A percentile compares a stretch with the other conserved stretches of the same genome.
Conservation (phyloP, 2,797 vertebrate species). For the Pangasius macronema region DNA sequence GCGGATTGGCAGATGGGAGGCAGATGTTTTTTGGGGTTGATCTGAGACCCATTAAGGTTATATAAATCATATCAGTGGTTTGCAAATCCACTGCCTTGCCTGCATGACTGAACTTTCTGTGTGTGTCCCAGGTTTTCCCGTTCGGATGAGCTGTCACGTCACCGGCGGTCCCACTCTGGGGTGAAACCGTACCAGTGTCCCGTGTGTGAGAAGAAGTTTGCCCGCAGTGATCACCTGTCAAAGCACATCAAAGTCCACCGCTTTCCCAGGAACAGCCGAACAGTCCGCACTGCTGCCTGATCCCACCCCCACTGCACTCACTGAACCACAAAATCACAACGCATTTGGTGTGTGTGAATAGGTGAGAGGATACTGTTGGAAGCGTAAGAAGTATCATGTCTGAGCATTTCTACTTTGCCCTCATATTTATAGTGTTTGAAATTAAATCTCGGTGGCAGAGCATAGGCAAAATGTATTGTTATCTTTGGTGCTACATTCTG, state of each 20-base stretch:
- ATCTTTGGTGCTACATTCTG: constrained; percentile 41
- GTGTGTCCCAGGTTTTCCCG: constrained; percentile 83
- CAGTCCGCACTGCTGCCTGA: constrained; percentile 72
- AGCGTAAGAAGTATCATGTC: not conserved
- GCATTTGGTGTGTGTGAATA: not conserved
- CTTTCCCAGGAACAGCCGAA: constrained; percentile 85
- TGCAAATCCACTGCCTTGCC: not conserved
- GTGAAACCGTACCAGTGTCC: constrained; percentile 94
- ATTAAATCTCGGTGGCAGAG: constrained; percentile 26
- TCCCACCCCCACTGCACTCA: constrained; percentile 65
- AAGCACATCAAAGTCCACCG: constrained; percentile 96
- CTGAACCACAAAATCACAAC: constrained; percentile 34
- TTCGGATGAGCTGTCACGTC: constrained; percentile 91
- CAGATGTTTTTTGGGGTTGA: constrained; percentile 9
- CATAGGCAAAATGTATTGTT: constrained; percentile 19
- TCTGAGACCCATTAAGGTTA: not conserved
- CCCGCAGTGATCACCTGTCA: constrained; percentile 93
- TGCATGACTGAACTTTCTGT: constrained; percentile 24
- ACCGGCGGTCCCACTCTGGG: constrained; percentile 91
- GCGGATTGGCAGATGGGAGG: constrained; percentile 2
- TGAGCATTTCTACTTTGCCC: constrained; percentile 14
- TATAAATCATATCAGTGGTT: not conserved
- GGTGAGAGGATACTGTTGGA: not conserved
- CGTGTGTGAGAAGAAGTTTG: constrained; percentile 93
- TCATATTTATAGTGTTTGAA: constrained; percentile 41